phyloP scores from a whole-genome alignment of 2,797 vertebrate genomes.

The Tenualosa ilisha region DNA sequence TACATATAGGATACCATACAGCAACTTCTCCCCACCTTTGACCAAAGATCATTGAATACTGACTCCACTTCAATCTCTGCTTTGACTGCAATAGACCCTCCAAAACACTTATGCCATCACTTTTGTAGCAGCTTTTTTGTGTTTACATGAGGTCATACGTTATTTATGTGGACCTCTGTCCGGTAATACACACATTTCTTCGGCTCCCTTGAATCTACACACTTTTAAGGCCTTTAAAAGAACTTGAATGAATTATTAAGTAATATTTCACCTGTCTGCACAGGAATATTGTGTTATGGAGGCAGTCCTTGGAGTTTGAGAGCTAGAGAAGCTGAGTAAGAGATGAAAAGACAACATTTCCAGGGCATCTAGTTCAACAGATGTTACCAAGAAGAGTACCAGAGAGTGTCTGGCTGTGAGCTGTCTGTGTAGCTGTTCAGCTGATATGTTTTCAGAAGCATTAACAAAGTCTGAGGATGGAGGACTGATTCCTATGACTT shows the following conservation, averaged over 20 bases:
- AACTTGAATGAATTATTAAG: constrained; percentile 48
- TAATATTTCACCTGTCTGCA: constrained; percentile 20
- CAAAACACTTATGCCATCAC: constrained; percentile 8
- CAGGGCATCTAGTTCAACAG: background rate
- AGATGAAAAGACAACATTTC: background rate
- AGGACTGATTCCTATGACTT: background rate
- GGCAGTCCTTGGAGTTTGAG: background rate
- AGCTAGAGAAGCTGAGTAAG: background rate
- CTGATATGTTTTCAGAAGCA: background rate
- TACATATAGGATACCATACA: background rate
- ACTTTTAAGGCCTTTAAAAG: constrained; percentile 42
- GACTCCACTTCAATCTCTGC: background rate
- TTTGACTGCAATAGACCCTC: constrained; percentile 16
- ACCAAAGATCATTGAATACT: no score
- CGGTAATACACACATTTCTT: constrained; percentile 42
- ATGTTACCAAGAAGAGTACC: background rate
- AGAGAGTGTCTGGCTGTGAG: background rate
- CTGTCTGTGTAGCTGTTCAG: background rate
- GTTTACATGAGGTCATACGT: constrained; percentile 35
- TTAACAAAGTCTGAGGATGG: background rate
- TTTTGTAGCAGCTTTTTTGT: constrained; percentile 2
- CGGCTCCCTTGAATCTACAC: constrained; percentile 29
- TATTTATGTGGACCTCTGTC: constrained; percentile 47
- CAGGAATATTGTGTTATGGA: background rate
- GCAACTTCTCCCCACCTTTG: background rate